Conservation (phyloP, 1,140 invertebrate species). For the Hyposmocoma kahamanoa region DNA sequence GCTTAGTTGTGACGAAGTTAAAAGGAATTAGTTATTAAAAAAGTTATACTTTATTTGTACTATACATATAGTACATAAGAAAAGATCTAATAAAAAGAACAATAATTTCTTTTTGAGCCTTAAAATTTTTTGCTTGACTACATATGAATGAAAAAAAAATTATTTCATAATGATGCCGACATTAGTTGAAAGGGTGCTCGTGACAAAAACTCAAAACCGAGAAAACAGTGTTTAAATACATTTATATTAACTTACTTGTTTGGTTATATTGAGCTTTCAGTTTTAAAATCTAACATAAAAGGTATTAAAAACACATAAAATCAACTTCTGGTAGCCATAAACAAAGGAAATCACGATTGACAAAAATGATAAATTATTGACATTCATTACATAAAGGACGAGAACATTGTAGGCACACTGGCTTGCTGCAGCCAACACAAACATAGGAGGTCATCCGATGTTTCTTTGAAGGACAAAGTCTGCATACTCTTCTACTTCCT, state of each 20-base stretch:
- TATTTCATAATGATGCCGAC: no score
- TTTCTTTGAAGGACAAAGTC: conserved; percentile 22
- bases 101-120: no score
- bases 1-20: no score
- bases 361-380: conserved; percentile 26
- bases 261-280: background rate
- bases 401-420: conserved; percentile 28
- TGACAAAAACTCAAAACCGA: no score
- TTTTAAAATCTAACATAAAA: conserved; percentile 15
- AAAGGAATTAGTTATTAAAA: no score
- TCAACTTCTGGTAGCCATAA: conserved; percentile 22
- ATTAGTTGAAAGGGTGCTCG: no score
- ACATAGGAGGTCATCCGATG: conserved; percentile 24
- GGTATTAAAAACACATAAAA: conserved; percentile 22
- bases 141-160: no score
- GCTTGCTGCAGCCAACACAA: conserved; percentile 25
- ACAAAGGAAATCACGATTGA: conserved; percentile 27
- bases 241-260: conserved; percentile 1
- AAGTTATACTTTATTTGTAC: no score
- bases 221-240: no score
- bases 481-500: conserved; percentile 25
- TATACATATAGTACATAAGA: no score
- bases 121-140: no score
- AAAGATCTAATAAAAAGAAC: no score
- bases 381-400: conserved; percentile 23